These are phyloP conservation scores for Podargus strigoides DNA, from an alignment of 2,797 vertebrate species.

Conservation along the genomic window DNA sequence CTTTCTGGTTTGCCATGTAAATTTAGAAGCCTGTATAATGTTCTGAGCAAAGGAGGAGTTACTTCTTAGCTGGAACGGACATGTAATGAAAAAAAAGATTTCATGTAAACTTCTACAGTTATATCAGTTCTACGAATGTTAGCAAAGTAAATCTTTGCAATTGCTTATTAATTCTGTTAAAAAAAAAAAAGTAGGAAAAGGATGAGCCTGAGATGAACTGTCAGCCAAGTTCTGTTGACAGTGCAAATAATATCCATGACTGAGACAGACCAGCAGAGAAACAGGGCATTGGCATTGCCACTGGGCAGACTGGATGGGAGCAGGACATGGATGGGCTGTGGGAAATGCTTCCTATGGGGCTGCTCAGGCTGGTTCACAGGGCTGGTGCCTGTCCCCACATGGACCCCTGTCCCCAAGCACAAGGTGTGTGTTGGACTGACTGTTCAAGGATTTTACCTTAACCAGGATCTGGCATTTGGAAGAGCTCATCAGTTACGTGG, in stretches of 20 bases:
- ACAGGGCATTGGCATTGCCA: accelerated
- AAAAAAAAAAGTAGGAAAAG: neutral
- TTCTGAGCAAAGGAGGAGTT: neutral
- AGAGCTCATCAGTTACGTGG: accelerated
- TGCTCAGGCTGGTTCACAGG: neutral
- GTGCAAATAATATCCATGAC: accelerated
- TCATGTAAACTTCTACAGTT: neutral
- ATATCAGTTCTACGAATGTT: accelerated
- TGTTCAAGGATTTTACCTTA: neutral
- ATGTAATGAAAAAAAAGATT: neutral
- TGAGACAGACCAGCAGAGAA: neutral
- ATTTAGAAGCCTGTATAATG: neutral
- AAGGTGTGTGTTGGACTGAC: too few relatives aligned
- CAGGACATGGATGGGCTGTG: neutral
- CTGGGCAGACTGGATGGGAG: neutral
- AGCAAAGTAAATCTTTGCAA: neutral
- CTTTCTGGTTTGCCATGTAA: neutral
- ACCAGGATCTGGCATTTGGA: neutral
- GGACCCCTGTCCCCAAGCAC: neutral
- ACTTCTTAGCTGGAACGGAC: neutral
- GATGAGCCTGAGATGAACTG: neutral
- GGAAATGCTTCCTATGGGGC: neutral
- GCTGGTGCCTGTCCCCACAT: accelerated
- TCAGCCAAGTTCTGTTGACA: neutral
- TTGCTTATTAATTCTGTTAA: neutral